These are phyloP conservation scores for Nematolebias whitei DNA, from an alignment of 2,113 vertebrate species.

Conservation along the genomic window DNA sequence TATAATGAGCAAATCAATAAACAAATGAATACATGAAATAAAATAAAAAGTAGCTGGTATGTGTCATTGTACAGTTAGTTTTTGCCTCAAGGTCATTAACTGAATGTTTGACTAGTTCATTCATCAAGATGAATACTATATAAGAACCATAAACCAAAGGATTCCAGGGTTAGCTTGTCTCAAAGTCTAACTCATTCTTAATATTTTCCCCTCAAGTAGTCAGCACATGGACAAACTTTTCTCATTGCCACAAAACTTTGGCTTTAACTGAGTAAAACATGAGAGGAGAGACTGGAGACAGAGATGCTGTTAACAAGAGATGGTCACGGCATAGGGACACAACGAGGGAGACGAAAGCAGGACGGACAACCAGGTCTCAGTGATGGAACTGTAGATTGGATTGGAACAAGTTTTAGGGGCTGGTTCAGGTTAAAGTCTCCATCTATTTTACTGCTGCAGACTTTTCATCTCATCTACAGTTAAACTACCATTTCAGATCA, in stretches of 20 bases:
- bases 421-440: slow-evolving; percentile 72
- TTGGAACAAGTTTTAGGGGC: slow-evolving; percentile 72
- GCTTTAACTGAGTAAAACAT: slow-evolving; percentile 44
- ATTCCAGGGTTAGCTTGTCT: slow-evolving; percentile 60
- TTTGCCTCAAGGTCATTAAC: slow-evolving; percentile 69
- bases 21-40: no score
- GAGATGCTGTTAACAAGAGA: slow-evolving; percentile 64
- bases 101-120: slow-evolving; percentile 55
- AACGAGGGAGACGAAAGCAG: slow-evolving; percentile 42
- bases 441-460: slow-evolving; percentile 71
- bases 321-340: slow-evolving; percentile 42
- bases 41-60: slow-evolving; percentile 58
- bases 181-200: slow-evolving; percentile 52
- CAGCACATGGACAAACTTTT: slow-evolving; percentile 43
- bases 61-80: slow-evolving; percentile 41
- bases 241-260: slow-evolving; percentile 28
- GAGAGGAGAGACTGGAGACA: slow-evolving; percentile 50
- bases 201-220: slow-evolving; percentile 28
- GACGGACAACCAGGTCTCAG: slow-evolving; percentile 57
- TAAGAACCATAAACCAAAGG: slow-evolving; percentile 59
- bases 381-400: slow-evolving; percentile 78
- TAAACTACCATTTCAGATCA: slow-evolving; percentile 26
- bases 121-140: slow-evolving; percentile 64
- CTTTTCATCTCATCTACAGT: slow-evolving; percentile 70
- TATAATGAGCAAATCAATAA: slow-evolving; percentile 12